Evolutionary conservation across 2,888 invertebrate species (phyloP), one percentile per base, ranked within the genome.

Genomic region (Xylota sylvarum): DNA sequence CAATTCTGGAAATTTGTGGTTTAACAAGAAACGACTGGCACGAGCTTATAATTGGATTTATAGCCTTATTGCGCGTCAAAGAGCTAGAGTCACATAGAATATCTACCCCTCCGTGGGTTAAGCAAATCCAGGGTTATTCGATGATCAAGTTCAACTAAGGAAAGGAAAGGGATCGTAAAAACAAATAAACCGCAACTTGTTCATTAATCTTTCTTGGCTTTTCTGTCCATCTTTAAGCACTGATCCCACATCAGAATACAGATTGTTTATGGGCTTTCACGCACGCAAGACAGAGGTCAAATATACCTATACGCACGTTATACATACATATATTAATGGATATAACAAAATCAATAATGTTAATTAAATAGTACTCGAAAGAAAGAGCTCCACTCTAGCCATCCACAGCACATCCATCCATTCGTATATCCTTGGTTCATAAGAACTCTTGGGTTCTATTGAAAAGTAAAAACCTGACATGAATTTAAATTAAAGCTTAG

Each of bases 401-500:
- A 77, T 77, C 67, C 37, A 17, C 30, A 40, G 12, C 40, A 50
- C 27, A 58, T 77, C 40, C 37, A 50, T 37, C 37, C 37, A 27
- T 17, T 23, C 37, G 37, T 14, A 65, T 7, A 48, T 48, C 76
- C 30, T 9, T 10, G 6, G 40, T 35, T 17, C 37, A 12, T 35
- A 46, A 27, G 9, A 27, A 17, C 37, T 65, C 17, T 30, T 55
- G 23, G 73, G 76, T 65, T 79, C 64, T 76, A 79, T 82, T 82
- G 85, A 85, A 79, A 86, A 77, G 48, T 52, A 78, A 58, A 35
- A 73, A 64, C 88, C 79, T 88, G 88, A 86, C 86, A 86, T 88
- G 88, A 88, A 88, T 88, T 86, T 86, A 82, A 88, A 88, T 82
- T 79, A 83, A 86, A 77, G 88, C 86, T 76, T 88, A 82, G 55